These are phyloP conservation scores for Geococcyx californianus DNA, from an alignment of 2,113 vertebrate genomes.

Conservation along the genomic window DNA sequence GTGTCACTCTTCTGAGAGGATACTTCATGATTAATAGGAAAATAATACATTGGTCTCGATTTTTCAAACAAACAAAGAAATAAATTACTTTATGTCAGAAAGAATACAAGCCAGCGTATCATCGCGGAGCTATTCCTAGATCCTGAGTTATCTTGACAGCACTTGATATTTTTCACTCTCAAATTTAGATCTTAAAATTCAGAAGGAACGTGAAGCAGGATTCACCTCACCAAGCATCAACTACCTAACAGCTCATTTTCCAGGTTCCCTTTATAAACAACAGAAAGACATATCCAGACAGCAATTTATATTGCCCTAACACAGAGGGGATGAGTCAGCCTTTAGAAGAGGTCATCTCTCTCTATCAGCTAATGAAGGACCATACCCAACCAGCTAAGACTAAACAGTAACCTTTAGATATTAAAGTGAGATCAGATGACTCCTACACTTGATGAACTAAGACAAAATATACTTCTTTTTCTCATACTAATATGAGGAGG, in stretches of 20 bases:
- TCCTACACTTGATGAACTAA: not conserved
- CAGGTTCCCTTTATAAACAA: not conserved
- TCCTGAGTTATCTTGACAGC: not conserved
- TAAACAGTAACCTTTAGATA: not conserved
- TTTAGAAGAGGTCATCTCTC: not conserved
- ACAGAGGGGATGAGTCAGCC: not conserved
- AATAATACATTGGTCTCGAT: not conserved
- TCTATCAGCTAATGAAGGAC: not conserved
- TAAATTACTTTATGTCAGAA: not conserved
- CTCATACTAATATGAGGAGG: not conserved
- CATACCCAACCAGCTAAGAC: not conserved
- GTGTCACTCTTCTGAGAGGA: not conserved
- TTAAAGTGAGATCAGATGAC: not conserved
- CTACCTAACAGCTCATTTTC: not conserved
- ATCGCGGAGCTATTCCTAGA: not conserved
- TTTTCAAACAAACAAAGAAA: not conserved
- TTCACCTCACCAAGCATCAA: not conserved
- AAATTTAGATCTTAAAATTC: not conserved
- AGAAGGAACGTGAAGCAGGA: not conserved
- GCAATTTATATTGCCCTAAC: not conserved
- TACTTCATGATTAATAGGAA: not conserved
- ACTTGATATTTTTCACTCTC: not conserved
- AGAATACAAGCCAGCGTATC: not conserved
- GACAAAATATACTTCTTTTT: not conserved
- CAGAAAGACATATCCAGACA: not conserved